Percentiles rank a stretch among this genome's conserved stretches.
phyloP scores from a whole-genome alignment of 2,888 invertebrate genomes.

The Drosophila histrio region DNA sequence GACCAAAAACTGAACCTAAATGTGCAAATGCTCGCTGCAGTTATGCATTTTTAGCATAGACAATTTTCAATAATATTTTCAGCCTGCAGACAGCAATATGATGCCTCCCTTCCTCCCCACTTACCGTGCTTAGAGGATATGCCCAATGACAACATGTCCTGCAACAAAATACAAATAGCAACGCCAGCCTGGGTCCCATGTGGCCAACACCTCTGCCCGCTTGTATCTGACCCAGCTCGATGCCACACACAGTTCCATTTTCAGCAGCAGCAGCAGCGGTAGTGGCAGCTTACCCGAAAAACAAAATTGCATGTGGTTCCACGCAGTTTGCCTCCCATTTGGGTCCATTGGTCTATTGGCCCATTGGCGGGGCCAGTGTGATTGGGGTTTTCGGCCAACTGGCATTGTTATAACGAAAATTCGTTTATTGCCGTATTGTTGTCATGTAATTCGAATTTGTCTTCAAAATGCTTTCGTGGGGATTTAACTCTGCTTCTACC shows the following conservation, averaged over 20 bases:
- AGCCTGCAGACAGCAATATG: slow-evolving; percentile 25
- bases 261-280: neutral
- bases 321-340: slow-evolving; percentile 53
- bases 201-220: slow-evolving; percentile 52
- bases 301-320: slow-evolving; percentile 70
- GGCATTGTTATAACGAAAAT: slow-evolving; percentile 58
- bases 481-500: slow-evolving; percentile 14
- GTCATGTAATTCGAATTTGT: slow-evolving; percentile 55
- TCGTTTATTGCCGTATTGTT: slow-evolving; percentile 70
- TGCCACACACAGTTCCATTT: slow-evolving; percentile 9
- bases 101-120: neutral
- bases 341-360: neutral
- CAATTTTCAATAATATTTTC: slow-evolving; percentile 65
- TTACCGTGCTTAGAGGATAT: slow-evolving; percentile 46
- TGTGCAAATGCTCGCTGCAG: slow-evolving; percentile 34
- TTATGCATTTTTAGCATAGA: slow-evolving; percentile 67
- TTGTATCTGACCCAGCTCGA: neutral
- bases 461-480: slow-evolving; percentile 30
- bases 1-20: slow-evolving; percentile 20
- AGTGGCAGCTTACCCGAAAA: neutral
- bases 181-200: slow-evolving; percentile 38
- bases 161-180: slow-evolving; percentile 68
- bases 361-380: slow-evolving; percentile 17
- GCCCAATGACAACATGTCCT: slow-evolving; percentile 67
- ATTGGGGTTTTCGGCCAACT: slow-evolving; percentile 16